These are phyloP conservation scores for Paratilapia polleni DNA, from an alignment of 2,113 vertebrate species.

Conservation along the genomic window DNA sequence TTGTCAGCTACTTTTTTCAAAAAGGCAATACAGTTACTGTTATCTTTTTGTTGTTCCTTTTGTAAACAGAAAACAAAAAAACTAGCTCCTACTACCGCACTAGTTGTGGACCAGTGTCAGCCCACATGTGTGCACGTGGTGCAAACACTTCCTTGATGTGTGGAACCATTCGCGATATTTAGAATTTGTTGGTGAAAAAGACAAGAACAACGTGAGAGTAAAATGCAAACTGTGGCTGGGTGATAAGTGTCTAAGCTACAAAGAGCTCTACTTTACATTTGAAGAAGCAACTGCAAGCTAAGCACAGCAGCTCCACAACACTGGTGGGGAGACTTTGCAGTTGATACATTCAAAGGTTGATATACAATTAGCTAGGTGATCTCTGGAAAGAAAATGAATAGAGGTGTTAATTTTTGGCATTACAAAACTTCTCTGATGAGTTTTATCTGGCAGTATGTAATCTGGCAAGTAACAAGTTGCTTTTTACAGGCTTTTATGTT, in stretches of 20 bases:
- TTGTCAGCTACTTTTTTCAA: too few relatives aligned
- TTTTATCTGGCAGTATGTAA: background rate
- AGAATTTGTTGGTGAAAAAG: background rate
- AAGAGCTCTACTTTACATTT: background rate
- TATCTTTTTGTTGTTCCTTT: background rate
- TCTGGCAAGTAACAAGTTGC: too few relatives aligned
- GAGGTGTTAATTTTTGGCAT: background rate
- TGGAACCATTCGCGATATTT: background rate
- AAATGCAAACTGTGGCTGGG: background rate
- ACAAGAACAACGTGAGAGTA: background rate
- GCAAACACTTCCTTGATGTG: background rate
- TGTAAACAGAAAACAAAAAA: background rate
- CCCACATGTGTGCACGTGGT: background rate
- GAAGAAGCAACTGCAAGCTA: background rate
- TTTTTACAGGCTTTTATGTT: background rate
- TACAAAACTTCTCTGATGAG: background rate
- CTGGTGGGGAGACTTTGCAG: background rate
- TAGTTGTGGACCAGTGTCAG: background rate
- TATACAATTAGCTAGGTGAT: background rate
- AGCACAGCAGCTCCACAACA: background rate
- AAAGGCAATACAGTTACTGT: background rate
- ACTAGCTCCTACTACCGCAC: background rate
- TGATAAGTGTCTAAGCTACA: background rate
- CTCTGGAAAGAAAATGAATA: background rate
- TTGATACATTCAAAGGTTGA: background rate